phyloP scores from a whole-genome alignment of 2,113 vertebrate species.

The Oryzias woworae region DNA sequence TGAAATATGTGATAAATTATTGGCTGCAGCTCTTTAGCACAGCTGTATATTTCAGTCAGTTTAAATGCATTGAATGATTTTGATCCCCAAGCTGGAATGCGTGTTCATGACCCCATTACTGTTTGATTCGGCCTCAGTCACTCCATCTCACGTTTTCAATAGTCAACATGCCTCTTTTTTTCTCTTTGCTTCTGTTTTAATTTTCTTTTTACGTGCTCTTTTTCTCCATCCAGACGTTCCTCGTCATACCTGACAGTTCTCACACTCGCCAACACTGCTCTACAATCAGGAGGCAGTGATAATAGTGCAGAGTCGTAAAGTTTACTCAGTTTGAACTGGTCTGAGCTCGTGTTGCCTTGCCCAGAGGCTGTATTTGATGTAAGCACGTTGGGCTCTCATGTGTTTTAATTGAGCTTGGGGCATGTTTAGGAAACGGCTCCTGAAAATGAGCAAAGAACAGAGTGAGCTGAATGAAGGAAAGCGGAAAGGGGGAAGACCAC shows the following conservation, averaged over 20 bases:
- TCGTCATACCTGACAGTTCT: conserved; percentile 1
- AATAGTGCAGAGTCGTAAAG: conserved; percentile 26
- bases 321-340: conserved; percentile 52
- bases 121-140: conserved; percentile 28
- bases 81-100: conserved; percentile 29
- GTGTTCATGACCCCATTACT: conserved; percentile 37
- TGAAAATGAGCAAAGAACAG: conserved; percentile 17
- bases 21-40: conserved; percentile 34
- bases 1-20: conserved; percentile 48
- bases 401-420: conserved; percentile 62
- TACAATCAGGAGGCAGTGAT: conserved; percentile 24
- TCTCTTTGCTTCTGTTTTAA: neutral
- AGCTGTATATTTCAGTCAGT: conserved; percentile 39
- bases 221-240: neutral
- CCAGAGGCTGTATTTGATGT: conserved; percentile 66
- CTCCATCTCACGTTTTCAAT: conserved; percentile 11
- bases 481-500: conserved; percentile 30
- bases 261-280: conserved; percentile 3
- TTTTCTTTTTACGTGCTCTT: neutral
- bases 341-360: conserved; percentile 49
- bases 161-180: conserved; percentile 5
- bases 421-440: conserved; percentile 35
- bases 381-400: conserved; percentile 60
- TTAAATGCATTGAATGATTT: conserved; percentile 46
- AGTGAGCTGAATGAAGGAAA: conserved; percentile 15